Conservation (phyloP, 1,140 invertebrate species). For the Diorhabda elongata region DNA sequence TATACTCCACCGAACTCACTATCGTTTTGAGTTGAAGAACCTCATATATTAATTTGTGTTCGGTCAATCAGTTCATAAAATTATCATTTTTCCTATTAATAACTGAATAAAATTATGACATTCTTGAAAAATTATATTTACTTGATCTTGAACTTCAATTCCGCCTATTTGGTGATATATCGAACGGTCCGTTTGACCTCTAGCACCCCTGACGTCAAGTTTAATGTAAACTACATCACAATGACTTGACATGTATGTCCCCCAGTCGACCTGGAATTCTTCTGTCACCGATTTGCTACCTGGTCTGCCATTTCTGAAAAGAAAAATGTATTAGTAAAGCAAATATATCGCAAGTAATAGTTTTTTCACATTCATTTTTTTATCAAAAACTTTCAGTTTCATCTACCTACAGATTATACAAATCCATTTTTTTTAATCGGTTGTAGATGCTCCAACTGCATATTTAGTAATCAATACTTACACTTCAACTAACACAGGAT, state of each 20-base stretch:
- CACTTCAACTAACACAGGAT: conserved; percentile 80
- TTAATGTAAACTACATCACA: conserved; percentile 87
- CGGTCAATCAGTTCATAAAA: too few relatives aligned
- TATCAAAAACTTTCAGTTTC: neutral
- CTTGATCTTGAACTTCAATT: conserved; percentile 83
- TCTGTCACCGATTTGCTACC: conserved; percentile 84
- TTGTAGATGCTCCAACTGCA: too few relatives aligned
- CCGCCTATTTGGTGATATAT: conserved; percentile 77
- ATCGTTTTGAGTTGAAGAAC: too few relatives aligned
- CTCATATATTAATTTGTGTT: too few relatives aligned
- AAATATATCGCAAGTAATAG: neutral
- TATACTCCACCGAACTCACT: too few relatives aligned
- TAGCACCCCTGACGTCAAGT: conserved; percentile 81
- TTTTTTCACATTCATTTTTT: too few relatives aligned
- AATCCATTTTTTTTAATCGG: too few relatives aligned
- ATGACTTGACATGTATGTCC: conserved; percentile 86
- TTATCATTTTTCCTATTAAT: too few relatives aligned
- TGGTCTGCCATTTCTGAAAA: conserved; percentile 79
- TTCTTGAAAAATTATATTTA: conserved; percentile 3
- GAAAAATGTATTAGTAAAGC: conserved; percentile 11
- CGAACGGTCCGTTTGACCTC: conserved; percentile 73
- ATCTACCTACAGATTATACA: neutral
- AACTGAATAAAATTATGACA: too few relatives aligned
- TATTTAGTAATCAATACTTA: conserved; percentile 47
- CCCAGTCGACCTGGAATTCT: conserved; percentile 83